Conservation (phyloP, 2,888 invertebrate species). For the Neoitamus cyanurus region DNA sequence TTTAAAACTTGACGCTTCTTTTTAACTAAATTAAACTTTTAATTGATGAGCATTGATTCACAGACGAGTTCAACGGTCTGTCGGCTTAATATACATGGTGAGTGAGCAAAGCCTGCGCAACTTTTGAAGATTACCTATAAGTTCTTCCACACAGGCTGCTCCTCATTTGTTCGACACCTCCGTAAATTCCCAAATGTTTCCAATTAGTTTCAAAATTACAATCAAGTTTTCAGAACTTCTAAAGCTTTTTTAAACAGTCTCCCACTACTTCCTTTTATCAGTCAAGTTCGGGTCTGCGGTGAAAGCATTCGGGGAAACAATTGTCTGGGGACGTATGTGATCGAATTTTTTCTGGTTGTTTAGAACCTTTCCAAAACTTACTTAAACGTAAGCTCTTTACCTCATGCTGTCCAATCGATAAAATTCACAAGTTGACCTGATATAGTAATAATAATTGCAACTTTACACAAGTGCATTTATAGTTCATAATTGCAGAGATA, state of each 20-base stretch:
- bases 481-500: no score
- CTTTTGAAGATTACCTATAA: neutral
- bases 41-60: neutral
- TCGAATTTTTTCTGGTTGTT: neutral
- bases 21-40: no score
- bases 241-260: neutral
- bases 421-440: neutral
- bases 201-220: neutral
- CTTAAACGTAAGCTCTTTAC: neutral
- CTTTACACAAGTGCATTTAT: no score
- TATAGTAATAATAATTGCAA: no score
- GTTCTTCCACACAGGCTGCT: neutral
- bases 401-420: neutral
- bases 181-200: neutral
- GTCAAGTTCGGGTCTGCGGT: neutral
- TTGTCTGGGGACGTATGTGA: neutral
- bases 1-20: neutral
- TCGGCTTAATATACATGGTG: neutral
- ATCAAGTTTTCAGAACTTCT: neutral
- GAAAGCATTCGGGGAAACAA: neutral
- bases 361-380: neutral
- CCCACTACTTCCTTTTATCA: neutral
- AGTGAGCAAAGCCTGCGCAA: neutral
- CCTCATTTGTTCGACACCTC: neutral
- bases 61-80: neutral